phyloP scores from a whole-genome alignment of 1,140 invertebrate species.

The Heliconius nattereri region DNA sequence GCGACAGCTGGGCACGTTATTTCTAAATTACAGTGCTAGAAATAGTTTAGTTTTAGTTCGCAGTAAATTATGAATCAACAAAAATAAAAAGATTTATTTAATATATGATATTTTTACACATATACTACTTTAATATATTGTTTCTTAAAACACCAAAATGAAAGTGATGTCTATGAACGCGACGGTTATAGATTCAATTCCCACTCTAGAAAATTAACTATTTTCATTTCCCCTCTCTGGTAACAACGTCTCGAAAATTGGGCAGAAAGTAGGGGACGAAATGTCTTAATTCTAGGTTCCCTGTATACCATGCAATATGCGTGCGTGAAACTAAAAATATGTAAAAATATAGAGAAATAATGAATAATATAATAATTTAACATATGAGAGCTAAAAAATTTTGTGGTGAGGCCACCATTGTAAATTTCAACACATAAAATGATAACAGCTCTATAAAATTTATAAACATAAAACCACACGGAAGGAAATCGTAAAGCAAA shows the following conservation, averaged over 20 bases:
- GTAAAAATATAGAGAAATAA: too few relatives aligned
- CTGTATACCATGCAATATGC: too few relatives aligned
- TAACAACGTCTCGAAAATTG: too few relatives aligned
- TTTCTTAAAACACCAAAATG: too few relatives aligned
- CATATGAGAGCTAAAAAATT: not conserved
- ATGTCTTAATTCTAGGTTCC: too few relatives aligned
- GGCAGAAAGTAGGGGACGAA: too few relatives aligned
- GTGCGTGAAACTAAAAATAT: too few relatives aligned
- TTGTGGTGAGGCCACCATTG: not conserved
- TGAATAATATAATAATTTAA: too few relatives aligned
- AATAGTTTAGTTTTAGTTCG: not conserved
- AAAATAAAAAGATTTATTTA: not conserved
- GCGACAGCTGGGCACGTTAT: not conserved
- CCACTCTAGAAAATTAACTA: too few relatives aligned
- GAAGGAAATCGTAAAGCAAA: conserved; percentile 7
- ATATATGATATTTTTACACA: not conserved
- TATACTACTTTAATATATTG: not conserved
- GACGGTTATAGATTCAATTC: too few relatives aligned
- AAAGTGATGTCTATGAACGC: too few relatives aligned
- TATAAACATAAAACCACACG: conserved; percentile 1
- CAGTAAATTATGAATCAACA: not conserved
- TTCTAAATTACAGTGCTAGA: not conserved
- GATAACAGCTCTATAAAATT: not conserved
- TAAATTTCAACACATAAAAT: conserved; percentile 5
- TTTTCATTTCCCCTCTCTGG: too few relatives aligned